Base-by-base conservation (phyloP, 2,888 invertebrate species). In the Synergus laeviventris region DNA sequence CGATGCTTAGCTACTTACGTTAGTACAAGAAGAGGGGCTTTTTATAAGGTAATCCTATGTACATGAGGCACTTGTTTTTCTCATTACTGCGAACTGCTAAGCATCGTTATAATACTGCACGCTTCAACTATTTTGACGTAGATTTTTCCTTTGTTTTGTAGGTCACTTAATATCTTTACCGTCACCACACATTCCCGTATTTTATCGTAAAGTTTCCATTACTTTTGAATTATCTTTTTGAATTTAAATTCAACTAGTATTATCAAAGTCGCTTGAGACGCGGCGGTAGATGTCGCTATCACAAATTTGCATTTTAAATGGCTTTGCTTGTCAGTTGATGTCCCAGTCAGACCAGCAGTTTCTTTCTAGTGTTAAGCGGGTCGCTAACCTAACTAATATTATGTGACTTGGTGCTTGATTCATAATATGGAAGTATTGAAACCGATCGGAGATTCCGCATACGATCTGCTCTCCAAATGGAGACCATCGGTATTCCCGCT, bases 401-500 rank as follows among this genome's bases (percentile, higher is more conserved):
- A 49, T 70, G 49, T 49, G 31, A 36, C 31, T 70, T 31, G 3
- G 31, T 70, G 31, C 45, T 36, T 49, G 11, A 70, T 54, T 70
- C 36, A 36, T n/a, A 54, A 70, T 49, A 54, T 70, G 70, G 49
- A 70, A 31, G n/a, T 5, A 70, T 70, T 45, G 49, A 70, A 49
- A 45, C 70, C 18, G 70, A 70, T 70, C 70, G n/a, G 70, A 70
- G 70, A 36, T 54, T 70, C 24, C 70, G 49, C 70, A 70, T 70
- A 70, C n/a, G 49, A 70, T 54, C 49, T 70, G 9, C 70, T 70
- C 36, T 11, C 49, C 70, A 70, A 70, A 70, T 70, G 49, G 31
- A 45, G 70, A 70, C 49, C 70, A 70, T 70, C 70, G 49, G 49
- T 70, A 70, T 70, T 70, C 70, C 70, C 70, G 70, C 70, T 70